These are phyloP conservation scores for Hypomecis atomaria DNA, from an alignment of 2,888 invertebrate genomes.

Conservation along the genomic window DNA sequence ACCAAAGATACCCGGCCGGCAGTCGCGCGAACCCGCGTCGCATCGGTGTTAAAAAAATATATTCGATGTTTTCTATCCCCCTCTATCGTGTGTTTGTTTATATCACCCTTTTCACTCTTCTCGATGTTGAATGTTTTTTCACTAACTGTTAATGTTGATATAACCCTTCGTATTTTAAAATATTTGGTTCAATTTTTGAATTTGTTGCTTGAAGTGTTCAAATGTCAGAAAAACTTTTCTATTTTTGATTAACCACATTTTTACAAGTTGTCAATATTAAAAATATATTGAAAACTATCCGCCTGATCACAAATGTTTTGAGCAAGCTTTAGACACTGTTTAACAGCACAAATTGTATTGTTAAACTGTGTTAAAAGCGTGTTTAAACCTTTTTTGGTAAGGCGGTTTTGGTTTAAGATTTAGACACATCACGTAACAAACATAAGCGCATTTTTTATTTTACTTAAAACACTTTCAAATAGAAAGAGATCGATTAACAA, in stretches of 20 bases:
- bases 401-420: too few species aligned
- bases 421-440: constrained; percentile 22
- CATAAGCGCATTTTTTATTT: constrained; percentile 19
- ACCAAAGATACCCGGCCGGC: constrained; percentile 81
- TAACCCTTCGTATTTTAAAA: constrained; percentile 54
- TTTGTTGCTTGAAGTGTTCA: constrained; percentile 37
- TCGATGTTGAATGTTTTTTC: constrained; percentile 83
- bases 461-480: constrained; percentile 21
- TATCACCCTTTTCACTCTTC: constrained; percentile 79
- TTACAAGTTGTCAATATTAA: neutral
- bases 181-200: constrained; percentile 50
- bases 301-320: too few species aligned
- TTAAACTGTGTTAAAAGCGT: too few species aligned
- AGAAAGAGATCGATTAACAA: constrained; percentile 10
- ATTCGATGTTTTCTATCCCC: constrained; percentile 61
- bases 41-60: constrained; percentile 80
- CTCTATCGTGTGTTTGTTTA: constrained; percentile 75
- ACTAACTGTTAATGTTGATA: constrained; percentile 84
- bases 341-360: too few species aligned
- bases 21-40: constrained; percentile 72
- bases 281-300: neutral
- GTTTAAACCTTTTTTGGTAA: too few species aligned
- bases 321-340: too few species aligned
- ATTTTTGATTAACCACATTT: neutral
- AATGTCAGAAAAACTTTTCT: constrained; percentile 9